Percentiles rank a stretch among this genome's conserved stretches.
Evolutionary conservation across 2,888 invertebrate species (phyloP).

Genomic region (Argyra leucocephala): DNA sequence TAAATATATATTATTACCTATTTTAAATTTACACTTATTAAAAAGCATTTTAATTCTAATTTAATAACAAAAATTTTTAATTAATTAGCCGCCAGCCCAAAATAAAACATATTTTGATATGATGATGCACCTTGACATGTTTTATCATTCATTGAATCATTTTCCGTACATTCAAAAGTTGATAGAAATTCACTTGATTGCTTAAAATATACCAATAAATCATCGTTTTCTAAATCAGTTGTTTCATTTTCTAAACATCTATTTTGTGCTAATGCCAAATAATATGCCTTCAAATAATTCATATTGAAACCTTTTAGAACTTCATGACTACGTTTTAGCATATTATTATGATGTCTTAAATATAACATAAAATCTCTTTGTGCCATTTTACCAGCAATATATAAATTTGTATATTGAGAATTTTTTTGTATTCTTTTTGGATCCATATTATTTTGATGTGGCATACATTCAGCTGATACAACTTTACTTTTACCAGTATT

Average conservation of each 20-base stretch:
- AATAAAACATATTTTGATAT: constrained; percentile 4
- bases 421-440: neutral
- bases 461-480: neutral
- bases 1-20: too few relatives aligned
- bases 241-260: neutral
- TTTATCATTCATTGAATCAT: neutral
- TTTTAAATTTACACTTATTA: too few relatives aligned
- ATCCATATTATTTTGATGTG: neutral
- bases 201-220: neutral
- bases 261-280: neutral
- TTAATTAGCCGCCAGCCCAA: constrained; percentile 21
- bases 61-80: constrained; percentile 19
- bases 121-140: neutral
- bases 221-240: neutral
- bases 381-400: neutral
- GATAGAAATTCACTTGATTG: neutral
- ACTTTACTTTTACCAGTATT: neutral
- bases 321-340: neutral
- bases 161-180: neutral
- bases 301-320: neutral
- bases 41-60: too few relatives aligned
- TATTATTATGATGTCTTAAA: neutral
- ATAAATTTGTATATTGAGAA: neutral
- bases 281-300: neutral
- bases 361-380: neutral